Evolutionary conservation across 1,140 invertebrate species (phyloP), one percentile per base, ranked within the genome.

Genomic region (Lepidotrigona ventralis): DNA sequence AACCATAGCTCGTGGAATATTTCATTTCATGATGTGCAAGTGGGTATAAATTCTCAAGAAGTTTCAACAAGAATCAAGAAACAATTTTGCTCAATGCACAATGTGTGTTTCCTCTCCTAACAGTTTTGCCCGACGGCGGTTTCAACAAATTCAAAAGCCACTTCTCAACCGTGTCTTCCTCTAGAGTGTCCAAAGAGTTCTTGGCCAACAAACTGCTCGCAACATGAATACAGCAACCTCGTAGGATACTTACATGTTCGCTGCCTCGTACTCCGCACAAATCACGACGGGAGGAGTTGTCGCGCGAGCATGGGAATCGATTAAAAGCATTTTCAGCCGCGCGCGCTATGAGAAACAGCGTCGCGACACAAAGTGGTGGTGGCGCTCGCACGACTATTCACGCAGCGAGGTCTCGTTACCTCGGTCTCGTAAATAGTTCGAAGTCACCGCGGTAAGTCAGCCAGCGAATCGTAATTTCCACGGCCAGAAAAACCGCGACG

Each of bases 341-440:
- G 46, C 26, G 23, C 39, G 39, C 17, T 54, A 73, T 14, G 71
- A 73, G 26, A 29, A 71, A 71, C 69, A 71, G 69, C 51, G 71
- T 23, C 51, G 11, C 26, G 26, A 54, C 51, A 54, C 51, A 29
- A 73, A 54, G 33, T 2, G 21, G 23, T 4, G 39, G 39, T 8
- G 39, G 51, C 69, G n/a, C 46, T 51, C 23, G 69, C 8, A 23
- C 68, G 15, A 56, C n/a, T 54, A 54, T 79, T 79, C 77, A 79
- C 70, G 70, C 46, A 23, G 46, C 69, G 63, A 71, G 53, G 54
- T 79, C 54, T 79, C 54, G 78, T 72, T 79, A 72, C 54, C 68
- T 79, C 33, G 60, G 8, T 26, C 79, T 75, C 79, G 71, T 81
- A 81, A 81, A 81, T 66, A 81, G 46, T 39, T 63, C 60, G 64